Conservation (phyloP, 2,888 invertebrate genomes). For the Apomyelois bistriatella region DNA sequence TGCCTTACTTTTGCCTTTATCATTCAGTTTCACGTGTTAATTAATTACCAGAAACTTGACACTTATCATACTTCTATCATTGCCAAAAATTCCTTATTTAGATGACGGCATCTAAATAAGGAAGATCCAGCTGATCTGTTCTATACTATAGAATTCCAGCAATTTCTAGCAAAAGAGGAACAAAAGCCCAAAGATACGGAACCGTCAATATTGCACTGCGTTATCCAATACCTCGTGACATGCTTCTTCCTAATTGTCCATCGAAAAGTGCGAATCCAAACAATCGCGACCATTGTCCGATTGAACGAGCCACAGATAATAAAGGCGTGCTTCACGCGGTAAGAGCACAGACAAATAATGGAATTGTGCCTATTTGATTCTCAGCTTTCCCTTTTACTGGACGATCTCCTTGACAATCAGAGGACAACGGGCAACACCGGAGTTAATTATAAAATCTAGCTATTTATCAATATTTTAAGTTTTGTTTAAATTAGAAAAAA, state of each 20-base stretch:
- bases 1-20: too few species aligned
- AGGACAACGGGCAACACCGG: not conserved
- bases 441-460: not conserved
- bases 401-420: conserved; percentile 11
- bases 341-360: conserved; percentile 62
- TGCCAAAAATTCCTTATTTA: too few species aligned
- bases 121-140: too few species aligned
- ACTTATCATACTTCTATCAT: too few species aligned
- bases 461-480: not conserved
- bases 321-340: conserved; percentile 55
- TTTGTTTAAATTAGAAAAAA: not conserved
- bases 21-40: too few species aligned
- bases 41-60: too few species aligned
- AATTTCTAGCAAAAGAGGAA: not conserved
- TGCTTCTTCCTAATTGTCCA: conserved; percentile 50
- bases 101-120: too few species aligned
- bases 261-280: conserved; percentile 37
- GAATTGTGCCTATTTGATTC: conserved; percentile 53
- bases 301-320: conserved; percentile 48
- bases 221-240: conserved; percentile 39
- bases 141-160: conserved; percentile 1
- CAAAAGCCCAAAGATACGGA: conserved; percentile 5
- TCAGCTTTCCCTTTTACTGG: conserved; percentile 59
- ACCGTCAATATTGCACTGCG: conserved; percentile 19
- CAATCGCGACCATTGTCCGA: conserved; percentile 60